Evolutionary conservation across 2,797 vertebrate species (phyloP).

Genomic region (Semaprochilodus insignis): DNA sequence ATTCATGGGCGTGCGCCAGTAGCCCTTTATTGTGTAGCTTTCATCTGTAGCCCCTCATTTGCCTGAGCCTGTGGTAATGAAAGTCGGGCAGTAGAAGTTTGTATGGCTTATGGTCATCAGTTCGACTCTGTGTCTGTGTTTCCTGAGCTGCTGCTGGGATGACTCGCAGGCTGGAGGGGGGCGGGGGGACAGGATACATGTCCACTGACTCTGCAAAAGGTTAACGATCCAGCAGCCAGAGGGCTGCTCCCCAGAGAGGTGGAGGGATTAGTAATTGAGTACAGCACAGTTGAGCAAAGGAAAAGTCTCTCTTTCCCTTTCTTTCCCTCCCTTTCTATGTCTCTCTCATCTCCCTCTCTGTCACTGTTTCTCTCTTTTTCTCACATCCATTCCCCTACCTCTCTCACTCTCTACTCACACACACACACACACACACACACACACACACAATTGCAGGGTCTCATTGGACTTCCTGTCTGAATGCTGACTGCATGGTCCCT

Average conservation of each 20-base stretch:
- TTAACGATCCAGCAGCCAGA: constrained; percentile 55
- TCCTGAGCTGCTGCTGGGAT: constrained; percentile 34
- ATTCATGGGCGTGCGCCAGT: background rate
- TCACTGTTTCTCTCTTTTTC: background rate
- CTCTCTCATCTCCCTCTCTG: background rate
- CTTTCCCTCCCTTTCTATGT: background rate
- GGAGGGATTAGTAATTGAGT: constrained; percentile 47
- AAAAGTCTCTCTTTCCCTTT: constrained; percentile 25
- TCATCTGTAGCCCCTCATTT: constrained; percentile 16
- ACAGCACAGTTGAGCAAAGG: constrained; percentile 38
- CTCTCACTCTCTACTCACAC: background rate
- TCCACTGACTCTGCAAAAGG: constrained; percentile 51
- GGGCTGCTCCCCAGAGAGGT: constrained; percentile 49
- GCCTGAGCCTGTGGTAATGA: constrained; percentile 13
- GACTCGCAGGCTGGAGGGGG: background rate
- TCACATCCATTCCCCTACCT: background rate
- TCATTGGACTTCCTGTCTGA: constrained; percentile 45
- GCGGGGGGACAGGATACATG: constrained; percentile 26
- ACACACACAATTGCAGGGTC: constrained; percentile 15
- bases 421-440: constrained; percentile 14
- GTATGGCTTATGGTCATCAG: constrained; percentile 18
- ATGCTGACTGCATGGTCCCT: constrained; percentile 52
- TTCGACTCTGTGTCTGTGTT: constrained; percentile 23
- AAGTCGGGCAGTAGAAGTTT: constrained; percentile 2
- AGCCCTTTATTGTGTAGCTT: constrained; percentile 19